A percentile compares a stretch with the other conserved stretches of the same genome.
These are phyloP conservation scores for Hirtodrosophila duncani DNA, from an alignment of 2,888 invertebrate species.

Conservation along the genomic window DNA sequence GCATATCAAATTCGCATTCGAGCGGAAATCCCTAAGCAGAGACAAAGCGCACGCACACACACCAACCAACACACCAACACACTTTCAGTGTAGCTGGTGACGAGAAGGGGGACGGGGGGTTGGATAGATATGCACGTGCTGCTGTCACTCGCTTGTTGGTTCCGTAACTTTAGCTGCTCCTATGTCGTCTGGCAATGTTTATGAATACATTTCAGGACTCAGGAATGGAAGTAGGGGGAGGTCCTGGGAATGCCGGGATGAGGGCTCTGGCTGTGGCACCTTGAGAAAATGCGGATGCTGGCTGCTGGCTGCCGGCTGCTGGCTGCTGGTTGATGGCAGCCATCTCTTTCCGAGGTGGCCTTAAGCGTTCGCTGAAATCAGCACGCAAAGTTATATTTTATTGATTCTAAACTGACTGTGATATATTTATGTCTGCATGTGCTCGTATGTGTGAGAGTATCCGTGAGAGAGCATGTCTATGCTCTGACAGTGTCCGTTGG, in stretches of 20 bases:
- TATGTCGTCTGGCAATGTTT: slow-evolving; percentile 62
- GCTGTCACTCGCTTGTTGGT: slow-evolving; percentile 62
- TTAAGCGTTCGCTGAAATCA: slow-evolving; percentile 48
- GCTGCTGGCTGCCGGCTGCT: not conserved
- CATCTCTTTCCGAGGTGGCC: slow-evolving; percentile 48
- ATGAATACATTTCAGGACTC: slow-evolving; percentile 61
- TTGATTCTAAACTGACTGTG: slow-evolving; percentile 68
- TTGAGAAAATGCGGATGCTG: not conserved
- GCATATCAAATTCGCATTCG: slow-evolving; percentile 69
- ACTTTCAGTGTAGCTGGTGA: not conserved
- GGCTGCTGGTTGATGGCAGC: not conserved
- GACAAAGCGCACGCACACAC: slow-evolving; percentile 37
- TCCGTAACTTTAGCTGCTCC: slow-evolving; percentile 48
- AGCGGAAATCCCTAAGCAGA: slow-evolving; percentile 68
- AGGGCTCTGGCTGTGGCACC: not conserved
- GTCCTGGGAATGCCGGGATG: not conserved
- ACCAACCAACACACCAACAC: not conserved
- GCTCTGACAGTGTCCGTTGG: not conserved
- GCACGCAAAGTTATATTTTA: slow-evolving; percentile 68
- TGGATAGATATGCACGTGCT: slow-evolving; percentile 55
- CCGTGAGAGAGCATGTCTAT: not conserved
- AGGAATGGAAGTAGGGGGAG: slow-evolving; percentile 16
- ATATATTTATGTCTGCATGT: slow-evolving; percentile 39
- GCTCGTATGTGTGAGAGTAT: not conserved
- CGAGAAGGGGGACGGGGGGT: not conserved